These are phyloP conservation scores for Agriopis leucophaearia DNA, from an alignment of 2,888 invertebrate genomes.

Conservation along the genomic window DNA sequence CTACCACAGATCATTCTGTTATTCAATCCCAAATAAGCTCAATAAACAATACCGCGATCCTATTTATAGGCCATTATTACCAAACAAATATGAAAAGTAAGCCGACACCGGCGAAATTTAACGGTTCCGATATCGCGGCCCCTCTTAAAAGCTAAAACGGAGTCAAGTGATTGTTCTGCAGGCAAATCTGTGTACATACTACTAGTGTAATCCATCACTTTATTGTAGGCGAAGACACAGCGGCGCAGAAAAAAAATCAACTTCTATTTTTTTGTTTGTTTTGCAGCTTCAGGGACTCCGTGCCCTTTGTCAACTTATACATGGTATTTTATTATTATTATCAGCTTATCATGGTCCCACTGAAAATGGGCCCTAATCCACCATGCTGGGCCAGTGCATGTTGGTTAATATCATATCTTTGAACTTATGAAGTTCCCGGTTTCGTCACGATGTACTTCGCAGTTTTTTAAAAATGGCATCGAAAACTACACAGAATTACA, in stretches of 20 bases:
- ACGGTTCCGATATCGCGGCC: conserved; percentile 64
- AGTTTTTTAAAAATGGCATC: too few species aligned
- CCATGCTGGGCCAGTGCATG: too few species aligned
- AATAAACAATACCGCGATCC: conserved; percentile 23
- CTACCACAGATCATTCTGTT: neutral
- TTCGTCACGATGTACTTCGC: too few species aligned
- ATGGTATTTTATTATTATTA: too few species aligned
- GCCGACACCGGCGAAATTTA: conserved; percentile 67
- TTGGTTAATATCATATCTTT: too few species aligned
- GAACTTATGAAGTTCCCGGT: too few species aligned
- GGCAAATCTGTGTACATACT: conserved; percentile 79
- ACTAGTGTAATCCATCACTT: conserved; percentile 71
- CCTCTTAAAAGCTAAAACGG: conserved; percentile 76
- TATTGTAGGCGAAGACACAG: conserved; percentile 54
- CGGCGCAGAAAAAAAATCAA: neutral
- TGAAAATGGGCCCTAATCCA: too few species aligned
- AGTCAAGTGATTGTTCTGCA: conserved; percentile 76
- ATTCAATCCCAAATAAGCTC: neutral
- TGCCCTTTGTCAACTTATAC: too few species aligned
- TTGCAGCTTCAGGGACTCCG: too few species aligned
- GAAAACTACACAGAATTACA: too few species aligned
- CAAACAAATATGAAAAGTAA: conserved; percentile 51
- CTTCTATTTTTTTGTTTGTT: neutral
- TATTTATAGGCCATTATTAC: conserved; percentile 37
- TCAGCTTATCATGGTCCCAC: too few species aligned